Percentiles rank a stretch among this genome's conserved stretches.
Evolutionary conservation across 2,797 vertebrate species (phyloP).

Genomic region (Austrolebias charrua): DNA sequence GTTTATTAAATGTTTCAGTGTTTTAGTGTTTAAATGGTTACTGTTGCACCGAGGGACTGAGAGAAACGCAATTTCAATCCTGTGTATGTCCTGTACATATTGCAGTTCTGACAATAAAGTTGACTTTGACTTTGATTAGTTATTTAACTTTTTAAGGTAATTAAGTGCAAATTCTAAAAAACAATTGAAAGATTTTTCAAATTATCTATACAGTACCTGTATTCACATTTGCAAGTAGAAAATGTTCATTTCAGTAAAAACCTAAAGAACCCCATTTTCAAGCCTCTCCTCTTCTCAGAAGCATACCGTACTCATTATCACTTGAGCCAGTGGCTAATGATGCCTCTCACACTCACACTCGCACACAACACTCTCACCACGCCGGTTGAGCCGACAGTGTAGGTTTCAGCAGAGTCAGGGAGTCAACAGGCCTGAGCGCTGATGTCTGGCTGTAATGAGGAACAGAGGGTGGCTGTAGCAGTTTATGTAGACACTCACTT

Average conservation of each 20-base stretch:
- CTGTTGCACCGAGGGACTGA: too few species aligned
- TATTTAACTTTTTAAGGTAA: too few species aligned
- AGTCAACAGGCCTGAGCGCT: conserved; percentile 40
- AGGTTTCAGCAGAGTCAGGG: conserved; percentile 33
- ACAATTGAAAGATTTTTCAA: too few species aligned
- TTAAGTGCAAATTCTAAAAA: too few species aligned
- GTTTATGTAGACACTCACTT: conserved; percentile 25
- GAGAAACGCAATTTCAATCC: too few species aligned
- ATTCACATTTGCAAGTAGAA: too few species aligned
- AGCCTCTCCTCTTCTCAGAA: background rate
- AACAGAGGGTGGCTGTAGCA: conserved; percentile 3
- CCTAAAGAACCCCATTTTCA: background rate
- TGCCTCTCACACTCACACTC: conserved; percentile 31
- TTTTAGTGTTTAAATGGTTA: too few species aligned
- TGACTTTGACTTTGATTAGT: too few species aligned
- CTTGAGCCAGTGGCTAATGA: conserved; percentile 28
- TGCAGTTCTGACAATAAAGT: too few species aligned
- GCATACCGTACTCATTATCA: conserved; percentile 11
- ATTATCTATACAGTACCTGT: too few species aligned
- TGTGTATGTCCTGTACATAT: too few species aligned
- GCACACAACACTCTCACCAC: conserved; percentile 20
- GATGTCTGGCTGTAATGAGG: conserved; percentile 40
- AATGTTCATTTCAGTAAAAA: background rate
- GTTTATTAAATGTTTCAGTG: too few species aligned
- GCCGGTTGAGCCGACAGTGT: conserved; percentile 33